phyloP scores from a whole-genome alignment of 1,140 invertebrate species.

The Bombus superbus region DNA sequence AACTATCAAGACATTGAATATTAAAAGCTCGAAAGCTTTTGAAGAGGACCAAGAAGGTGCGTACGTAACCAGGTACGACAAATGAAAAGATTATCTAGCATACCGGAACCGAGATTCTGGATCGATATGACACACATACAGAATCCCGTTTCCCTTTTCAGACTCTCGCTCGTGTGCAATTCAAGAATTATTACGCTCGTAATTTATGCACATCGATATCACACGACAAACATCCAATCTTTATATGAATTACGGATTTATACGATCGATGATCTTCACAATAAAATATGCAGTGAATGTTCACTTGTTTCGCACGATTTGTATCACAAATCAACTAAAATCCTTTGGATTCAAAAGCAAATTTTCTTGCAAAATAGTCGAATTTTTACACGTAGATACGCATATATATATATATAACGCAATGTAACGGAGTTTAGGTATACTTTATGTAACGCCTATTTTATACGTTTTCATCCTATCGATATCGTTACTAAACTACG shows the following conservation, averaged over 20 bases:
- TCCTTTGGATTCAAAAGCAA: slow-evolving; percentile 47
- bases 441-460: neutral
- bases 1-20: neutral
- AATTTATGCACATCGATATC: neutral
- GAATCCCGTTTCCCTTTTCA: neutral
- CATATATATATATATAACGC: neutral
- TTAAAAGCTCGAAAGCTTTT: neutral
- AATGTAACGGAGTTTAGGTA: neutral
- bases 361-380: neutral
- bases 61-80: neutral
- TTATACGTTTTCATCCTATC: neutral
- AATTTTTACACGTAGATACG: neutral
- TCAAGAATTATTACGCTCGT: slow-evolving; percentile 12
- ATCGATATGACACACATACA: neutral
- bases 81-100: slow-evolving; percentile 22
- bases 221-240: slow-evolving; percentile 28
- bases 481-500: neutral
- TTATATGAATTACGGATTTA: slow-evolving; percentile 23
- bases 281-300: slow-evolving; percentile 2
- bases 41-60: neutral
- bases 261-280: slow-evolving; percentile 4
- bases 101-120: neutral
- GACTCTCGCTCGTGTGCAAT: slow-evolving; percentile 10
- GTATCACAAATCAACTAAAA: slow-evolving; percentile 37
- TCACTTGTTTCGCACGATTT: neutral